Base-by-base conservation (phyloP, 2,113 vertebrate species). In the Trogon surrucura region DNA sequence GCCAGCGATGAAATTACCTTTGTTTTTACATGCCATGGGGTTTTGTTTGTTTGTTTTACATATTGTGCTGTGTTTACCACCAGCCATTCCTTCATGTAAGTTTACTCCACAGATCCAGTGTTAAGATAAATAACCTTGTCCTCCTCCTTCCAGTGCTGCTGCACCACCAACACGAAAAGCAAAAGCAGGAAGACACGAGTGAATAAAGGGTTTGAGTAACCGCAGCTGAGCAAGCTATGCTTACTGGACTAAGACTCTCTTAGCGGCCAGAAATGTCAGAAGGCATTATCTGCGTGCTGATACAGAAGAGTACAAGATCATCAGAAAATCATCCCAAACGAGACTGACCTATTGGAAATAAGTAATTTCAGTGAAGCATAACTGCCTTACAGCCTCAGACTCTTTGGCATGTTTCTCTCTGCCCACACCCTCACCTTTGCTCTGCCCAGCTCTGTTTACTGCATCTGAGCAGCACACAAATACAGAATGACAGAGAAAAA, bases 201-300 rank as follows among this genome's bases (percentile, higher is more conserved):
- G 26, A 84, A 54, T 34, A 93, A 77, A 50, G 3, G 6, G 17
- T 22, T 53, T 80, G 65, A 86, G 26, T n/a, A 84, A 73, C n/a
- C 70, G 48, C 56, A 89, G 44, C 51, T 51, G 78, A 86, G 60
- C 61, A 74, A 26, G 41, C 32, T 34, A 11, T 3, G 34, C 41
- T 78, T 38, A 65, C 34, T 5, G 4, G 36, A 80, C 27, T 74
- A 83, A 86, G 51, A 78, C 50, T 75, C 53, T 47, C 69, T 47
- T 9, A 53, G 74, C 66, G 88, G 88, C 14, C 54, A 91, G 48
- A 85, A 94, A 69, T 48, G 73, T 85, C 87, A 89, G 61, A 71
- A 75, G 29, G 34, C 29, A 72, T 87, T 79, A 84, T 26, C 57
- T 79, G 61, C 45, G 36, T 30, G 34, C 48, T 60, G 34, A 56